Evolutionary conservation across 2,888 invertebrate genomes (phyloP).

Genomic region (Apodemia zela): DNA sequence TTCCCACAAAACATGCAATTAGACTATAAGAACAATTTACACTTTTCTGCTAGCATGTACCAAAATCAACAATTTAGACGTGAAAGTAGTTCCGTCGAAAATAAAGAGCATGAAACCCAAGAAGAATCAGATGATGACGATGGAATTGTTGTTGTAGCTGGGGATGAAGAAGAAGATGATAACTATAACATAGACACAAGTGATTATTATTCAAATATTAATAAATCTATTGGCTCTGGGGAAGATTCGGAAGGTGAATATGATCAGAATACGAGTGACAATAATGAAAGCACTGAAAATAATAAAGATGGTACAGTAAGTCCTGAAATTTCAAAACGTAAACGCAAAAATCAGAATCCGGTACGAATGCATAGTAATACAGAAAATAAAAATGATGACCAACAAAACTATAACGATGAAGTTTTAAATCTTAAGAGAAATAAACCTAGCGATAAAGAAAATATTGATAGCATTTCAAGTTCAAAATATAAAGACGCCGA

Average conservation of each 20-base stretch:
- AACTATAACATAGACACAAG: slow-evolving; percentile 76
- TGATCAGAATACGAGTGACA: slow-evolving; percentile 68
- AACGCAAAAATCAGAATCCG: slow-evolving; percentile 94
- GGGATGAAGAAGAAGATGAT: slow-evolving; percentile 87
- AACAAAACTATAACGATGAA: slow-evolving; percentile 45
- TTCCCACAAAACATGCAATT: slow-evolving; percentile 69
- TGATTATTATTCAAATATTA: slow-evolving; percentile 64
- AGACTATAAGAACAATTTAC: slow-evolving; percentile 72
- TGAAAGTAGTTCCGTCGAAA: slow-evolving; percentile 65
- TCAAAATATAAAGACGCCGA: slow-evolving; percentile 37
- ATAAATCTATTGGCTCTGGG: slow-evolving; percentile 61
- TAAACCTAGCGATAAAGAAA: slow-evolving; percentile 50
- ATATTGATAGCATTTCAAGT: slow-evolving; percentile 31
- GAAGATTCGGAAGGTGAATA: slow-evolving; percentile 70
- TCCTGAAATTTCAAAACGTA: slow-evolving; percentile 86
- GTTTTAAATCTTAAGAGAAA: slow-evolving; percentile 60
- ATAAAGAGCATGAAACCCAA: slow-evolving; percentile 81
- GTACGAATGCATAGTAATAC: slow-evolving; percentile 84
- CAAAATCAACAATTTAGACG: slow-evolving; percentile 60
- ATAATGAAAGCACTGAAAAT: slow-evolving; percentile 55
- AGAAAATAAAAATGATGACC: slow-evolving; percentile 43
- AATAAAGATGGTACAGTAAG: slow-evolving; percentile 74
- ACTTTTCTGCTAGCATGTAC: slow-evolving; percentile 52
- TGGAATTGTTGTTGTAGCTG: slow-evolving; percentile 89
- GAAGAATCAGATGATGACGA: slow-evolving; percentile 86